These are phyloP conservation scores for Meandrusa payeni DNA, from an alignment of 2,888 invertebrate genomes.

Conservation along the genomic window DNA sequence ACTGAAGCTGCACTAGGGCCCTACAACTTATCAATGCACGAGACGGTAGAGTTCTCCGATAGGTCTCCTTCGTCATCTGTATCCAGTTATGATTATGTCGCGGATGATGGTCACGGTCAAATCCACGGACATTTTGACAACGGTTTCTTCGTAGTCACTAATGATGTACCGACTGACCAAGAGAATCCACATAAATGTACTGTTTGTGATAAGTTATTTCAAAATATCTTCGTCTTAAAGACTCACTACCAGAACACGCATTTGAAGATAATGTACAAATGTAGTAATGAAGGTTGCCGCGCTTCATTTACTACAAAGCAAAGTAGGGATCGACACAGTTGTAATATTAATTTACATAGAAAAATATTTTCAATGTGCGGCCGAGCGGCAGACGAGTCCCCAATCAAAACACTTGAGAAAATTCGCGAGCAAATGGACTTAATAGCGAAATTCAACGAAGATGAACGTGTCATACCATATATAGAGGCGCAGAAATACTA, in stretches of 20 bases:
- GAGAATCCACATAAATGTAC: conserved; percentile 95
- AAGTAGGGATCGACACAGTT: conserved; percentile 94
- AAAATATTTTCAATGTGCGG: conserved; percentile 90
- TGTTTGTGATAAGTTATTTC: conserved; percentile 95
- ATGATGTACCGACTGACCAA: conserved; percentile 94
- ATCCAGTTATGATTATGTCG: conserved; percentile 79
- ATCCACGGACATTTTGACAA: conserved; percentile 87
- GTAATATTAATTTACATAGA: conserved; percentile 94
- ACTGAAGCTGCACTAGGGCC: conserved; percentile 46
- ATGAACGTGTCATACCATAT: conserved; percentile 81
- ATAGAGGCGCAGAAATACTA: conserved; percentile 76
- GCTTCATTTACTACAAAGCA: conserved; percentile 97
- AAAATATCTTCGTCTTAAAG: conserved; percentile 95
- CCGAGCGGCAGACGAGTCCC: conserved; percentile 57
- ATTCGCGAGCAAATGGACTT: conserved; percentile 89
- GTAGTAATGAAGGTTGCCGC: conserved; percentile 96
- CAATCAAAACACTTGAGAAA: conserved; percentile 74
- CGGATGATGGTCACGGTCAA: conserved; percentile 83
- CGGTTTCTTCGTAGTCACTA: conserved; percentile 85
- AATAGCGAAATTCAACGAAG: conserved; percentile 88
- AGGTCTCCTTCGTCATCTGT: conserved; percentile 83
- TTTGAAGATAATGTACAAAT: conserved; percentile 96
- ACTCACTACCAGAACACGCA: conserved; percentile 98
- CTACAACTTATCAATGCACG: conserved; percentile 61
- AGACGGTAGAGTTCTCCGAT: conserved; percentile 63